Evolutionary conservation across 2,113 vertebrate genomes (phyloP).

Genomic region (Chaetorhynchus papuensis): DNA sequence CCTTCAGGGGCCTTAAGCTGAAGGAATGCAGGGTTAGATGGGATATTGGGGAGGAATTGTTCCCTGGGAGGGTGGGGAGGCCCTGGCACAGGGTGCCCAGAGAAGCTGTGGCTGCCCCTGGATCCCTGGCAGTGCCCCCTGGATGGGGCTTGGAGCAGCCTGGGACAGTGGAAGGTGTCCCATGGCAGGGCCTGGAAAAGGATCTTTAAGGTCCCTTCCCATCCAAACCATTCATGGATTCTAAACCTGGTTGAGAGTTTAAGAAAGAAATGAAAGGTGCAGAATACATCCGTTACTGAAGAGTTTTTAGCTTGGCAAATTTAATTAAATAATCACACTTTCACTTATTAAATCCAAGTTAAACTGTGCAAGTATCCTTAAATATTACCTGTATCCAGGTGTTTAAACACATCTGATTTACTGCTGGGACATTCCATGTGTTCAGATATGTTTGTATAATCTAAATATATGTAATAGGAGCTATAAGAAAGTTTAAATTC

Average conservation of each 20-base stretch:
- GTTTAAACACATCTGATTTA: background rate
- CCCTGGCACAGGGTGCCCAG: background rate
- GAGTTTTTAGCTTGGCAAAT: background rate
- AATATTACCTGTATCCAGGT: background rate
- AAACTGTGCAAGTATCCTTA: background rate
- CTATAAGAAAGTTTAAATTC: background rate
- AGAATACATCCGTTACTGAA: background rate
- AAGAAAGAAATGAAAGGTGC: background rate
- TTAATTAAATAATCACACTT: background rate
- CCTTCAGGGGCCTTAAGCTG: too few species aligned
- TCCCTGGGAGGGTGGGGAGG: accelerated
- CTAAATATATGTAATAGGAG: background rate
- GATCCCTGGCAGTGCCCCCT: background rate
- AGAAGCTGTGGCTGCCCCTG: background rate
- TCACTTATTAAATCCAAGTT: background rate
- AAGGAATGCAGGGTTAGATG: background rate
- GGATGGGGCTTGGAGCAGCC: background rate
- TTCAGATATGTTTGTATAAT: background rate
- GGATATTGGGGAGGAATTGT: background rate
- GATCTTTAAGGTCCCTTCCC: background rate
- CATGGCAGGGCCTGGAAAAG: background rate
- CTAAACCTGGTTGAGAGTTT: background rate
- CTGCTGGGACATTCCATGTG: background rate
- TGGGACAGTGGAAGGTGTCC: background rate
- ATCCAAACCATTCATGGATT: background rate